Base-by-base conservation (phyloP, 2,797 vertebrate species). In the Cuculus canorus region DNA sequence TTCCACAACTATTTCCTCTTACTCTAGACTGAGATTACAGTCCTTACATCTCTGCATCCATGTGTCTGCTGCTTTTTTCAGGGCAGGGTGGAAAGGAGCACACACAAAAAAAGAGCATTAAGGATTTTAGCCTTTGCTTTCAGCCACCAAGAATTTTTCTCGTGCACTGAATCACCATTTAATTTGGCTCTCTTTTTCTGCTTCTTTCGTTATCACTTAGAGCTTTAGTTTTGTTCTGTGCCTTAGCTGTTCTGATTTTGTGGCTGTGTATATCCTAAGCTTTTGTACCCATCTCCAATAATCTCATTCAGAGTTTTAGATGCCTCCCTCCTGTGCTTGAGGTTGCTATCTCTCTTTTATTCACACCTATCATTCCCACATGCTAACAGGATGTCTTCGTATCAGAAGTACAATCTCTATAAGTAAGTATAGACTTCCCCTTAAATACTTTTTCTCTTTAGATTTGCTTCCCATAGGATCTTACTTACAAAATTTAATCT, bases 81-180 rank as follows among this genome's bases (percentile, higher is more conserved):
- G 57, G 61, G 69, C 57, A 72, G 30, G 13, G 37, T 65, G 19
- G 57, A 78, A 65, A 91, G 33, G 28, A 91, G 73, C 17, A 12
- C 17, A 21, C 27, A 80, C 56, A 69, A 47, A 52, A 63, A 48
- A 52, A 35, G 3, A 47, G 7, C 18, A 70, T n/a, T 37, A 60
- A 39, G 11, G 41, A 72, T 59, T 85, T 65, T 39, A 78, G 25
- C 50, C 79, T 85, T 93, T 37, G 53, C 11, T 91, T 92, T 91
- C 65, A 47, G 22, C 23, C 53, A 66, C 13, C 60, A 47, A 37
- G 39, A 56, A 47, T 24, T 72, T 61, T 57, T 80, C 85, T 52
- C 53, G 50, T 19, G 59, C 87, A 12, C 75, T 15, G 30, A 53
- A 43, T 41, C 47, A 61, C 59, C 54, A 28, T 71, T 76, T 86